Percentiles rank a stretch among this genome's conserved stretches.
Evolutionary conservation across 1,140 invertebrate genomes (phyloP).

Genomic region (Nebria ingens): DNA sequence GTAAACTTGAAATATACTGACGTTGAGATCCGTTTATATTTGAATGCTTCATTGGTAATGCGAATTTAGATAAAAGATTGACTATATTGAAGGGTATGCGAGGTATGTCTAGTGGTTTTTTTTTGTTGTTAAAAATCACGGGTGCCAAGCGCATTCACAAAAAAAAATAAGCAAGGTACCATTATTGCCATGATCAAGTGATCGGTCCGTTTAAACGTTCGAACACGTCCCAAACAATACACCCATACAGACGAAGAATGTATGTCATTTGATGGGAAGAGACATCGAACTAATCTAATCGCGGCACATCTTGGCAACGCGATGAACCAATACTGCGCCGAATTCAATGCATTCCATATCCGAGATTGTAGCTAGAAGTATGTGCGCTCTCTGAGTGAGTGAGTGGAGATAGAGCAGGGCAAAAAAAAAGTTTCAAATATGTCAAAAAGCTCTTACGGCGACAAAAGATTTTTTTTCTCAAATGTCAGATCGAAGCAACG

Average conservation of each 20-base stretch:
- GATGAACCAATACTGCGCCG: constrained; percentile 15
- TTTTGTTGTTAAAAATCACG: too few relatives aligned
- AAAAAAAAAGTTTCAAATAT: constrained; percentile 28
- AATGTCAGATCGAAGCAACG: constrained; percentile 30
- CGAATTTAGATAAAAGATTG: too few relatives aligned
- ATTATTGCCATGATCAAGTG: not conserved
- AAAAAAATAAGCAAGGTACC: not conserved
- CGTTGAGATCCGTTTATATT: too few relatives aligned
- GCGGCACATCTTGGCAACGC: not conserved
- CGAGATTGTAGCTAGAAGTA: too few relatives aligned
- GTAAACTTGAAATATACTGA: too few relatives aligned
- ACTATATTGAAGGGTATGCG: too few relatives aligned
- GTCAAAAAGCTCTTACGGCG: constrained; percentile 35
- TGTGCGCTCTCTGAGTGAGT: constrained; percentile 26
- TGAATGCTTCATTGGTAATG: too few relatives aligned
- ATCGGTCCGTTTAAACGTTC: not conserved
- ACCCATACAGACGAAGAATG: not conserved
- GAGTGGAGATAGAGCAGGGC: constrained; percentile 19
- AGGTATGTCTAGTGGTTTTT: too few relatives aligned
- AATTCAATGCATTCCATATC: constrained; percentile 27
- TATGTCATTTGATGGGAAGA: not conserved
- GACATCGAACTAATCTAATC: not conserved
- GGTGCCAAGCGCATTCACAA: too few relatives aligned
- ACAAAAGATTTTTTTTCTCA: constrained; percentile 31
- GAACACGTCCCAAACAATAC: not conserved